These are phyloP conservation scores for Oryctes rhinoceros DNA, from an alignment of 1,140 invertebrate species.

Conservation along the genomic window DNA sequence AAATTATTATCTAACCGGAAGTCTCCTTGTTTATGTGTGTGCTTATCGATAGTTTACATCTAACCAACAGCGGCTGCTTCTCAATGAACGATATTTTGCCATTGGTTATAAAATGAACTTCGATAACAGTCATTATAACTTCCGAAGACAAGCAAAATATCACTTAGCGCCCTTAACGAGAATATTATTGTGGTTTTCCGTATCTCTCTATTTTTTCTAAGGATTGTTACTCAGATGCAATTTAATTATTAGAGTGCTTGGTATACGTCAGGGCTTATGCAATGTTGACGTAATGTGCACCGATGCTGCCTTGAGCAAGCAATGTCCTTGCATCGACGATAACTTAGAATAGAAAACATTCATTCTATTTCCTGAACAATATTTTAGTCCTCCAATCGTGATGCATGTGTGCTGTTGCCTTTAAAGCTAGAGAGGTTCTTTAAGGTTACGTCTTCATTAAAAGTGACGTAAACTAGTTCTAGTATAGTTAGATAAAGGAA, in stretches of 20 bases:
- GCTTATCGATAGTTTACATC: no score
- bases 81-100: background rate
- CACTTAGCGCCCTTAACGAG: background rate
- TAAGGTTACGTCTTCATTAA: background rate
- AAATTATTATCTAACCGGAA: no score
- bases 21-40: no score
- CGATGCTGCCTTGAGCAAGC: constrained; percentile 19
- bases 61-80: background rate
- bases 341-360: constrained; percentile 37
- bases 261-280: constrained; percentile 36
- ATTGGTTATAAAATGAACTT: background rate
- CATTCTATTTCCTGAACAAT: constrained; percentile 33
- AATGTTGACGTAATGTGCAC: constrained; percentile 32
- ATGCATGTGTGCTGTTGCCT: background rate
- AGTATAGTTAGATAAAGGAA: background rate
- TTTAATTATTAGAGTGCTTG: constrained; percentile 39
- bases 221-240: constrained; percentile 25
- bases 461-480: background rate
- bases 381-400: constrained; percentile 20
- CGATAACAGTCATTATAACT: background rate
- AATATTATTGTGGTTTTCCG: background rate
- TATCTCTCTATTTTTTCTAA: background rate
- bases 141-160: background rate
- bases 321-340: constrained; percentile 25
- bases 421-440: no score